phyloP scores from a whole-genome alignment of 1,140 invertebrate genomes.

The Anthonomus grandis region DNA sequence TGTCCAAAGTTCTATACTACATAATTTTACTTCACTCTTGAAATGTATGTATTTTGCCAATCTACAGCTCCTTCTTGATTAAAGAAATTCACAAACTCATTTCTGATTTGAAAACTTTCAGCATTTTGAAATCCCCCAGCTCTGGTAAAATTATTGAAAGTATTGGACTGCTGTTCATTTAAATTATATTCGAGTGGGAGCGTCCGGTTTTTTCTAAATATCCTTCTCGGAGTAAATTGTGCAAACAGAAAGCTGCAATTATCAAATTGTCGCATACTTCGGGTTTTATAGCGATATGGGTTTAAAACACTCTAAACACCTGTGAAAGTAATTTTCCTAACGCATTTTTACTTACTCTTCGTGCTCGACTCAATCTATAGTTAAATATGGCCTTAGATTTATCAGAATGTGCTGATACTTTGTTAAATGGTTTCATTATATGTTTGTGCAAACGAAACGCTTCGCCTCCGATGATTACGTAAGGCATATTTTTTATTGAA shows the following conservation, averaged over 20 bases:
- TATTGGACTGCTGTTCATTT: slow-evolving; percentile 9
- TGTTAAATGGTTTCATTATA: too few species aligned
- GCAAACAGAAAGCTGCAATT: slow-evolving; percentile 32
- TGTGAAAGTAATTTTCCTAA: too few species aligned
- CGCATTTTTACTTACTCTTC: slow-evolving; percentile 46
- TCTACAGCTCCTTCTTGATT: slow-evolving; percentile 6
- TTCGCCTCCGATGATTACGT: slow-evolving; percentile 23
- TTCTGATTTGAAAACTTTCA: slow-evolving; percentile 10
- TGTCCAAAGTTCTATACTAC: too few species aligned
- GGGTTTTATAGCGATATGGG: slow-evolving; percentile 40
- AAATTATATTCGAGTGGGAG: too few species aligned
- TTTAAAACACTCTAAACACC: slow-evolving; percentile 41
- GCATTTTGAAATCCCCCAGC: slow-evolving; percentile 20
- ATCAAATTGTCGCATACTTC: slow-evolving; percentile 40
- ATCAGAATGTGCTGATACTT: too few species aligned
- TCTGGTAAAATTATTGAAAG: slow-evolving; percentile 13
- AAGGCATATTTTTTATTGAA: slow-evolving; percentile 14
- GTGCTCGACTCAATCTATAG: slow-evolving; percentile 44
- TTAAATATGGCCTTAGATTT: too few species aligned
- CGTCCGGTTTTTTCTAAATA: too few species aligned
- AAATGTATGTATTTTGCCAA: too few species aligned
- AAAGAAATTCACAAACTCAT: slow-evolving; percentile 18
- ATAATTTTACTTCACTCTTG: too few species aligned
- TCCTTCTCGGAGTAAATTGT: slow-evolving; percentile 31
- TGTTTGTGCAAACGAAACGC: slow-evolving; percentile 23